Base-by-base conservation (phyloP, 30 jellyfish, hydroid and myxozoan species). In the Pseudorhiza aurosa region DNA sequence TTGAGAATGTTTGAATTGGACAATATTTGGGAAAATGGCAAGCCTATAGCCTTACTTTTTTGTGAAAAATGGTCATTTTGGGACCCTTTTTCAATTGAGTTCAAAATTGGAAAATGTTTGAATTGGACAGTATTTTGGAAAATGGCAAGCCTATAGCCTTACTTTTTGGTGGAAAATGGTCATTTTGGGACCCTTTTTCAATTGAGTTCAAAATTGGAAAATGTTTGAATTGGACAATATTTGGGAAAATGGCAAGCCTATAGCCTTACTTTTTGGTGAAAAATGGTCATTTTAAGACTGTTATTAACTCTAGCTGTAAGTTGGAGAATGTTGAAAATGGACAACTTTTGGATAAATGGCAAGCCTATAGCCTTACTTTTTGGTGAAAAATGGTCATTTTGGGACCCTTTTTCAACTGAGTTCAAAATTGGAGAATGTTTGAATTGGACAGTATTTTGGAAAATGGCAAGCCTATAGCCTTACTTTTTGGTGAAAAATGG, bases 331-430 rank as follows among this genome's bases (percentile, higher is more conserved):
- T 21, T 17, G 25, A 56, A 18, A 18, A 19, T 8, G 31, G 0
- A 11, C 12, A 56, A 1, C 25, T 56, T 56, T 56, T 12, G 40
- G 40, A n/a, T 17, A 56, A 56, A 56, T 17, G 70, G 40, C 29
- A 56, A 56, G 70, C 70, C 70, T 56, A 56, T 56, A 56, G n/a
- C 70, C 70, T 56, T 56, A 56, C 70, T 56, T 56, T 56, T 56
- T 1, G 44, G 70, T 36, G 8, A 1, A 56, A 17, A 17, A 17
- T 56, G 0, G 1, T 31, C 0, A 56, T 18, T 56, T 22, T 21
- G 19, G n/a, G 8, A 56, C 50, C 50, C 7, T 7, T 39, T 39
- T 5, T 5, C 7, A 39, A 5, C 12, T 39, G 7, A 12, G 50
- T 7, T 39, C 7, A 39, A 39, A 39, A 39, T 7, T 7, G 10